Evolutionary conservation across 2,888 invertebrate genomes (phyloP).

Genomic region (Nomada goodeniana): DNA sequence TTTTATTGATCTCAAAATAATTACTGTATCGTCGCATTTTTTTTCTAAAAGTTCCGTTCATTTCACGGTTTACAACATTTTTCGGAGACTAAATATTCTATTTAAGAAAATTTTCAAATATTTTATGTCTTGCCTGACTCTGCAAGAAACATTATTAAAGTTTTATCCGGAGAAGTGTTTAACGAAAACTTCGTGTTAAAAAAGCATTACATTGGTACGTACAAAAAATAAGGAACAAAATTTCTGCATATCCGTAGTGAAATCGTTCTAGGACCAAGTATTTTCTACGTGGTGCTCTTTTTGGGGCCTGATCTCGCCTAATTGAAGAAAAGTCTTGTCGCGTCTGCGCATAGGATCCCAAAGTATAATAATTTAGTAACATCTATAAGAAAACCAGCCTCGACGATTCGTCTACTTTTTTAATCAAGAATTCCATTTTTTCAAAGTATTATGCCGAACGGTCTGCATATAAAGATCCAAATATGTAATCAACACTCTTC

Average conservation of each 20-base stretch:
- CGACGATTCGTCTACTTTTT: constrained; percentile 30
- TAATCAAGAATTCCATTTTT: not conserved
- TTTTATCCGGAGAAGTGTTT: too few relatives aligned
- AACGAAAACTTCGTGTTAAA: too few relatives aligned
- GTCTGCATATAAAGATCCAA: too few relatives aligned
- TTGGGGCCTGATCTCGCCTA: constrained; percentile 55
- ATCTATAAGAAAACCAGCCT: not conserved
- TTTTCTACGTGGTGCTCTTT: constrained; percentile 59
- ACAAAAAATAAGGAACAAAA: not conserved
- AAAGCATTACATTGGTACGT: not conserved
- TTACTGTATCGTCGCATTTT: not conserved
- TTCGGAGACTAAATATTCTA: not conserved
- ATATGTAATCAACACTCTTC: too few relatives aligned
- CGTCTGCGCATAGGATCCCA: constrained; percentile 2
- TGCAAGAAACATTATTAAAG: too few relatives aligned
- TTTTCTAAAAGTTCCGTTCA: not conserved
- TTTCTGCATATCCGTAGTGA: constrained; percentile 71
- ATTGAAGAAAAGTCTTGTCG: constrained; percentile 21
- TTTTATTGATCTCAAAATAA: not conserved
- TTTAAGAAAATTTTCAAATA: not conserved
- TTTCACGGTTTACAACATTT: not conserved
- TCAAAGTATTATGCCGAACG: too few relatives aligned
- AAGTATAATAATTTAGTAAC: constrained; percentile 12
- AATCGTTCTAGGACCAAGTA: constrained; percentile 65
- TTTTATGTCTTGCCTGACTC: not conserved